Evolutionary conservation across 2,888 invertebrate species (phyloP).

Genomic region (Melinaea menophilus): DNA sequence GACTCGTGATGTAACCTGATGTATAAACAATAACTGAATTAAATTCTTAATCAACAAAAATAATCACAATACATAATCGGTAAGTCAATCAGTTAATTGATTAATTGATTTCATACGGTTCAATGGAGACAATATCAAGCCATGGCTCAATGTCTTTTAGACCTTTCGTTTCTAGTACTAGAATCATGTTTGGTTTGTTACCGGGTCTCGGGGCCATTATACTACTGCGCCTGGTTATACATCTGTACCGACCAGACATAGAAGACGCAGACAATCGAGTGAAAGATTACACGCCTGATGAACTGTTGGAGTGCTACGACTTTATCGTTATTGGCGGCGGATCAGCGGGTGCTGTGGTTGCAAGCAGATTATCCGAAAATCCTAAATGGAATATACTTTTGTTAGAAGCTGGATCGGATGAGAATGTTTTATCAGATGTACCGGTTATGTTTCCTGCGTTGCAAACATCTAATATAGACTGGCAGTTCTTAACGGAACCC

Average conservation of each 20-base stretch:
- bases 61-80: slow-evolving; percentile 20
- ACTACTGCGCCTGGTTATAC: slow-evolving; percentile 80
- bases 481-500: slow-evolving; percentile 88
- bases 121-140: slow-evolving; percentile 45
- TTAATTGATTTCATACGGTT: not conserved
- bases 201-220: slow-evolving; percentile 82
- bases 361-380: slow-evolving; percentile 86
- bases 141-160: slow-evolving; percentile 47
- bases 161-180: slow-evolving; percentile 75
- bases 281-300: slow-evolving; percentile 69
- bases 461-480: slow-evolving; percentile 86
- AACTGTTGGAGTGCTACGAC: slow-evolving; percentile 82
- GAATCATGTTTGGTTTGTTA: slow-evolving; percentile 81
- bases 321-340: slow-evolving; percentile 90
- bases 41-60: slow-evolving; percentile 41
- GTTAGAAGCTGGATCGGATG: slow-evolving; percentile 89
- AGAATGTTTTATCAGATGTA: slow-evolving; percentile 83
- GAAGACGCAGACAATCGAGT: slow-evolving; percentile 82
- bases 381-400: slow-evolving; percentile 83
- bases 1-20: slow-evolving; percentile 37
- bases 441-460: slow-evolving; percentile 84
- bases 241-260: slow-evolving; percentile 83
- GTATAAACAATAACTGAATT: slow-evolving; percentile 46
- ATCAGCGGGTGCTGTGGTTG: slow-evolving; percentile 88
- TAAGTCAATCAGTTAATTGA: not conserved